Evolutionary conservation across 2,797 vertebrate genomes (phyloP), one percentile per base, ranked within the genome.

Genomic region (Sebastes iracundus): DNA sequence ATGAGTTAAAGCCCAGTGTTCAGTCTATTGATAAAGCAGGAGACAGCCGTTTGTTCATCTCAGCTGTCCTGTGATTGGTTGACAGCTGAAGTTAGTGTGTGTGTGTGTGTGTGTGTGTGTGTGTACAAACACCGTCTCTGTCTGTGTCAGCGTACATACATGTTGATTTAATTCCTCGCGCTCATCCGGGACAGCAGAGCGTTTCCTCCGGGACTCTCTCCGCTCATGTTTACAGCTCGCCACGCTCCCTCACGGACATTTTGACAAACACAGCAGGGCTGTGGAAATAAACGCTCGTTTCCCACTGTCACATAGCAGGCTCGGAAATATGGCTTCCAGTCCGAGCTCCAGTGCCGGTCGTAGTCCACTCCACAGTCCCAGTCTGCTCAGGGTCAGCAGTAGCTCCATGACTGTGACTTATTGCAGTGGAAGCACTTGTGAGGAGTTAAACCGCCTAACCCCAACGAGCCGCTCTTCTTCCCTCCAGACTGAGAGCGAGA

Each of bases 211-310:
- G 53, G 75, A 81, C 59, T 75, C 64, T 77, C 77, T 75, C 61
- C 18, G 9, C 67, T 11, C 66, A 73, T 90, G 85, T 89, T 90
- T 85, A 86, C 80, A 88, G 75, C 75, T 22, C 67, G 74, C 79
- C 80, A 86, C 59, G 52, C 58, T 77, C 72, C 83, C 66, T 70
- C 52, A 13, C 68, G 82, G 77, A 89, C 75, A 77, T 84, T 85
- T n/a, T 63, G 74, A 78, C 64, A 86, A 88, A 86, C 77, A 64
- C 76, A 53, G 56, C 72, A 6, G 53, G 66, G 61, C 60, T 58
- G 42, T 38, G 49, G 33, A 84, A 79, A 88, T 69, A 84, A 75
- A 66, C 32, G 52, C 82, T 49, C 16, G 3, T 61, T 33, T 75
- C 58, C 49, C 2, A 20, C 68, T 8, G 59, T 76, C 64, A 49